Percentiles rank a stretch among this genome's conserved stretches.
phyloP scores from a whole-genome alignment of 2,113 vertebrate species.

The Climacteris rufus region DNA sequence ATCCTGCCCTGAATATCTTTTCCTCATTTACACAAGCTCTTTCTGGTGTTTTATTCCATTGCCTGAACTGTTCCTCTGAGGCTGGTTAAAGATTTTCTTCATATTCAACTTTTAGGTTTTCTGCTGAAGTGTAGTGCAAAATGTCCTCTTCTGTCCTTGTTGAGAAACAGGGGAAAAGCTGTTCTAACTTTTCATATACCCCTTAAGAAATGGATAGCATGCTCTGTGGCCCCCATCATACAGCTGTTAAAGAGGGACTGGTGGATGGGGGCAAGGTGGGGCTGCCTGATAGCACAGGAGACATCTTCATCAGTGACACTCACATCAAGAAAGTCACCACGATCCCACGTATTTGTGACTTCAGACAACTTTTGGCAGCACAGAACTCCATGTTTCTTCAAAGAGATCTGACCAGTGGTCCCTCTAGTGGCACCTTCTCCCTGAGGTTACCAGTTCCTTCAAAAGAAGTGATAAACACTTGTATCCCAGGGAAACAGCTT shows the following conservation, averaged over 20 bases:
- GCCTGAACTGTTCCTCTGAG: neutral
- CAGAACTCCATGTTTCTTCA: neutral
- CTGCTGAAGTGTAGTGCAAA: neutral
- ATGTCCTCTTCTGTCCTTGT: neutral
- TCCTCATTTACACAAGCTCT: neutral
- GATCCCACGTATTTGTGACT: fast-evolving
- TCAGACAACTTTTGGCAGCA: neutral
- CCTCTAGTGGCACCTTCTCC: neutral
- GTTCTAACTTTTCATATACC: neutral
- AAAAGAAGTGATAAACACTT: neutral
- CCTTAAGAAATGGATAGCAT: neutral
- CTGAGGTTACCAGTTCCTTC: neutral
- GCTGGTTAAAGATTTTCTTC: neutral
- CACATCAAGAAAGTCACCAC: neutral
- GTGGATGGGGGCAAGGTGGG: neutral
- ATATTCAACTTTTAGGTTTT: neutral
- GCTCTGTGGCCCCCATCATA: no score
- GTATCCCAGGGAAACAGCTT: neutral
- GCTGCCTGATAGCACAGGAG: neutral
- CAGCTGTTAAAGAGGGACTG: neutral
- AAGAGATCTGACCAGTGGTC: neutral
- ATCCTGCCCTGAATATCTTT: neutral
- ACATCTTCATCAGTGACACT: neutral
- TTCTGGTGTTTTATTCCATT: neutral
- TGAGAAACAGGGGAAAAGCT: neutral